phyloP scores from a whole-genome alignment of 2,797 vertebrate genomes.

The Alcedo atthis region DNA sequence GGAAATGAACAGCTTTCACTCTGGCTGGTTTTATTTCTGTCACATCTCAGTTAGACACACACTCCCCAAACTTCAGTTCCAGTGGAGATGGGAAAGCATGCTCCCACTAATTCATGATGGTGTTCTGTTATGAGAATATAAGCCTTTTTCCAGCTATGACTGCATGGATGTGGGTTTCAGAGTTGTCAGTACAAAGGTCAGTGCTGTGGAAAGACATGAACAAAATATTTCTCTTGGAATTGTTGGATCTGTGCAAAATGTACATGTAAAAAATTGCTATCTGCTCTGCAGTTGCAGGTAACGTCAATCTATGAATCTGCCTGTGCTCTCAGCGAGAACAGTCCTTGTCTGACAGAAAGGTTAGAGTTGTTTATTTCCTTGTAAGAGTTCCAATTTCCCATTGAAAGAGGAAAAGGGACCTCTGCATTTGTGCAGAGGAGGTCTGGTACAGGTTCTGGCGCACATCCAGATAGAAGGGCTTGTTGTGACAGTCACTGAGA shows the following conservation, averaged over 20 bases:
- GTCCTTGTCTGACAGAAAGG: not conserved
- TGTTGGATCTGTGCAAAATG: not conserved
- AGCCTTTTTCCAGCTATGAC: not conserved
- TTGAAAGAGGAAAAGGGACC: not conserved
- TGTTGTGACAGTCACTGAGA: not conserved
- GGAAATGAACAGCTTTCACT: not conserved
- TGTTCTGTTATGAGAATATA: not conserved
- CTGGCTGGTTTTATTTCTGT: not conserved
- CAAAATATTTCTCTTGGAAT: not conserved
- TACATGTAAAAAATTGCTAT: not conserved
- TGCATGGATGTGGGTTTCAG: not conserved
- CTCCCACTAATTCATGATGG: not conserved
- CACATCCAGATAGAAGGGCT: rapidly evolving
- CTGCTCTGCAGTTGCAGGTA: not conserved
- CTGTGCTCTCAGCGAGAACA: not conserved
- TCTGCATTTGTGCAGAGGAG: not conserved
- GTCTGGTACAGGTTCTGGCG: not conserved
- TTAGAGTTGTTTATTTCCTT: not conserved
- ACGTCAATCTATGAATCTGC: not conserved
- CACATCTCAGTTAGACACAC: not conserved
- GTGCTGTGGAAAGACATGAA: not conserved
- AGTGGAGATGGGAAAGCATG: rapidly evolving
- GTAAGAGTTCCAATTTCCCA: not conserved
- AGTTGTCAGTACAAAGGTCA: not conserved
- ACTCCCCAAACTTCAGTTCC: not conserved